phyloP scores from a whole-genome alignment of 1,140 invertebrate genomes.

The Pteromalus puparum region DNA sequence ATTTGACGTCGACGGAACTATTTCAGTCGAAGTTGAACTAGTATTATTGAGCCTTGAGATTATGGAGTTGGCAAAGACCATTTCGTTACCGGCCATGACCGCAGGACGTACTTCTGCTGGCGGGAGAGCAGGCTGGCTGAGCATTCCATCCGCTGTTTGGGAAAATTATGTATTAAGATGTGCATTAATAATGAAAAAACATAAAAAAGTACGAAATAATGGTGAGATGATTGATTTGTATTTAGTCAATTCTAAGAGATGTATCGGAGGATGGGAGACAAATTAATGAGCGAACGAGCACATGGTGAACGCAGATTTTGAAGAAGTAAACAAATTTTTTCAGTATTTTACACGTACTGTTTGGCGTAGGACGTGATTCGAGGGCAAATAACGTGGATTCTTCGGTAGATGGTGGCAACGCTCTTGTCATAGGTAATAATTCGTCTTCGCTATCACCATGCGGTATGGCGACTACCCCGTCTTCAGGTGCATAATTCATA shows the following conservation, averaged over 20 bases:
- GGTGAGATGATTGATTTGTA: slow-evolving; percentile 14
- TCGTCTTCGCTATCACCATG: slow-evolving; percentile 65
- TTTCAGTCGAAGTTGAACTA: slow-evolving; percentile 68
- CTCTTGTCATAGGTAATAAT: slow-evolving; percentile 62
- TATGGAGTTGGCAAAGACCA: slow-evolving; percentile 67
- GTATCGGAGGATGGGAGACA: not conserved
- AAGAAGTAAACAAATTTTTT: slow-evolving; percentile 31
- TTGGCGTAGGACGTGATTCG: slow-evolving; percentile 62
- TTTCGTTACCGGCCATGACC: slow-evolving; percentile 77
- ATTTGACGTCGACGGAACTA: slow-evolving; percentile 75
- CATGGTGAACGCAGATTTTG: not conserved
- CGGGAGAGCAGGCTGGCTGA: slow-evolving; percentile 69
- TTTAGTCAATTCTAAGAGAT: slow-evolving; percentile 13
- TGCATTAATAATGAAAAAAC: not conserved
- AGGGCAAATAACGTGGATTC: slow-evolving; percentile 65
- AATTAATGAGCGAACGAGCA: not conserved
- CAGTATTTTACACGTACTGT: slow-evolving; percentile 62
- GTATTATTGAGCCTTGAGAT: slow-evolving; percentile 62
- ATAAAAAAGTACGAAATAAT: not conserved
- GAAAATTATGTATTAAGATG: not conserved
- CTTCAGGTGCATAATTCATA: slow-evolving; percentile 68
- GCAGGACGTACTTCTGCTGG: slow-evolving; percentile 71
- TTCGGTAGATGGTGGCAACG: slow-evolving; percentile 63
- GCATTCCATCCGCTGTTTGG: slow-evolving; percentile 29
- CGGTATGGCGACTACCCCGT: slow-evolving; percentile 68